Evolutionary conservation across 1,140 invertebrate species (phyloP).

Genomic region (Lethocerus indicus): DNA sequence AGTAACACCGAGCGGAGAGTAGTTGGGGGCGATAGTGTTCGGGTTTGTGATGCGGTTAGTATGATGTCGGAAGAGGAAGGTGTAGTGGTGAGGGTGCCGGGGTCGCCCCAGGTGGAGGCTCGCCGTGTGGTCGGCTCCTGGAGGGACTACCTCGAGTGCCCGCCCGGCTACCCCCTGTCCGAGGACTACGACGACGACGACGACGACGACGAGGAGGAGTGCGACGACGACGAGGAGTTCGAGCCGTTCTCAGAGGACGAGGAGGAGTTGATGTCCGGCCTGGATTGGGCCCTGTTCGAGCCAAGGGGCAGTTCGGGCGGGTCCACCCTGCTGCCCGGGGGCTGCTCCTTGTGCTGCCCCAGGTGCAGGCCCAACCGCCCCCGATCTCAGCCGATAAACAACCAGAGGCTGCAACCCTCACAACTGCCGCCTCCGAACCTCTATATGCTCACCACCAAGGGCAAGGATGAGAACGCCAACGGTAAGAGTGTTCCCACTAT

Average conservation of each 20-base stretch:
- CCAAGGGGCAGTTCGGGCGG: conserved; percentile 28
- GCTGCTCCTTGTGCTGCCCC: conserved; percentile 26
- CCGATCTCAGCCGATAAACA: conserved; percentile 4
- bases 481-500: too few relatives aligned
- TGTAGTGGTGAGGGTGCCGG: too few relatives aligned
- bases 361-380: conserved; percentile 21
- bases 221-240: conserved; percentile 28
- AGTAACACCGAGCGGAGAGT: too few relatives aligned
- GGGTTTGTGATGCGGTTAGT: too few relatives aligned
- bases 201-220: conserved; percentile 5
- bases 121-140: too few relatives aligned
- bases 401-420: too few relatives aligned
- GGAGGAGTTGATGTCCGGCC: conserved; percentile 36
- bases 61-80: too few relatives aligned
- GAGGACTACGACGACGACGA: neutral
- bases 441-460: conserved; percentile 12
- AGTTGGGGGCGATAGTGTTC: too few relatives aligned
- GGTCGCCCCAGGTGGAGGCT: too few relatives aligned
- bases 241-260: conserved; percentile 35
- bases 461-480: neutral
- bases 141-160: too few relatives aligned
- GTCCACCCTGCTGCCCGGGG: conserved; percentile 12
- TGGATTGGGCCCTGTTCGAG: conserved; percentile 47
- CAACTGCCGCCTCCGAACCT: conserved; percentile 16
- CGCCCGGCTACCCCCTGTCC: too few relatives aligned